These are phyloP conservation scores for Odontophorus gujanensis DNA, from an alignment of 2,113 vertebrate genomes.

Conservation along the genomic window DNA sequence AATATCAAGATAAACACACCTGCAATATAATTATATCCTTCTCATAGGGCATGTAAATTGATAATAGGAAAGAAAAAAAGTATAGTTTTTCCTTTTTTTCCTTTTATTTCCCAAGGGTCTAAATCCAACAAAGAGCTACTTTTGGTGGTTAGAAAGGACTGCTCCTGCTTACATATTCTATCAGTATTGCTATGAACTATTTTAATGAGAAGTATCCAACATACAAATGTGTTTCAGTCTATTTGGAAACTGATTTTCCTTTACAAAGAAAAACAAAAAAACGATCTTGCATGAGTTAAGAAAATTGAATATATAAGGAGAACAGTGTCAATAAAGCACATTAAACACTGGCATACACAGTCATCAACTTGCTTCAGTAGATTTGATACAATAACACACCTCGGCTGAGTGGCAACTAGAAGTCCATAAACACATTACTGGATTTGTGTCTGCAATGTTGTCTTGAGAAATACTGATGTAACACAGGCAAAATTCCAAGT, in stretches of 20 bases:
- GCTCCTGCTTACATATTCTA: neutral
- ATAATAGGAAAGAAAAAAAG: neutral
- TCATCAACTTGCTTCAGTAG: neutral
- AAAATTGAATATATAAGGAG: neutral
- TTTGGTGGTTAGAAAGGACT: neutral
- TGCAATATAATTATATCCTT: neutral
- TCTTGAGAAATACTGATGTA: neutral
- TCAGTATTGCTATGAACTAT: neutral
- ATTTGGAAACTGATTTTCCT: neutral
- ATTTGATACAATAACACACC: fast-evolving
- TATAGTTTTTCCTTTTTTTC: too few species aligned
- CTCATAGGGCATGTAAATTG: neutral
- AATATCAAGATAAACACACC: neutral
- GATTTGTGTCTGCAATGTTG: neutral
- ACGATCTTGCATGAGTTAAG: neutral
- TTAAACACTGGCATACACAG: neutral
- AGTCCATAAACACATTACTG: neutral
- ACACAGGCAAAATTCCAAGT: neutral
- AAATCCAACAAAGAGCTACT: neutral
- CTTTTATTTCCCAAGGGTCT: neutral
- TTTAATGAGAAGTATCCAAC: neutral
- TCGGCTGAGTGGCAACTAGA: neutral
- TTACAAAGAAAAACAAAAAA: neutral
- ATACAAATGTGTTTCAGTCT: neutral
- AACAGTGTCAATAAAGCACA: neutral